Percentiles rank a stretch among this genome's conserved stretches.
phyloP scores from a whole-genome alignment of 2,113 vertebrate genomes.

The Lutjanus erythropterus region DNA sequence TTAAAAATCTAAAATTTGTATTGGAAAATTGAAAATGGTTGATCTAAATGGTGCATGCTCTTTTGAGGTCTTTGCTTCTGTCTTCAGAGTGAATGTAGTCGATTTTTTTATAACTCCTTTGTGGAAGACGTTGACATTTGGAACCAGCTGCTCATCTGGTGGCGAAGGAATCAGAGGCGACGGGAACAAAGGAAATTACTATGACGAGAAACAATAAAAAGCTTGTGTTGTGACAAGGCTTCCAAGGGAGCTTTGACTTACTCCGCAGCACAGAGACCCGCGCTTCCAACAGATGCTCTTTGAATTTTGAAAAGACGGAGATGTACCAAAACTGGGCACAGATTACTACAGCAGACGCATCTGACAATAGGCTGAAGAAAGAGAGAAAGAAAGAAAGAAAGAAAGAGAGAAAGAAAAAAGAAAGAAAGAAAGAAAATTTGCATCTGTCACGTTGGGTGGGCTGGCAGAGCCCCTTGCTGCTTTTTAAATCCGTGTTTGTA shows the following conservation, averaged over 20 bases:
- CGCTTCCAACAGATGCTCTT: constrained; percentile 23
- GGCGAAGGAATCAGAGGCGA: neutral
- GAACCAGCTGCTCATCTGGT: constrained; percentile 21
- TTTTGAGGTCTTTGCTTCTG: neutral
- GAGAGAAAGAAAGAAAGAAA: neutral
- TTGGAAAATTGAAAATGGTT: neutral
- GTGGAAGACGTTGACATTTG: neutral
- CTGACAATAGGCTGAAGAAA: constrained; percentile 17
- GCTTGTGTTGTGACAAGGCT: constrained; percentile 38
- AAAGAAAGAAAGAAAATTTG: constrained; percentile 7
- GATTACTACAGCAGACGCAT: constrained; percentile 1
- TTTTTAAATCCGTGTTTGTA: constrained; percentile 5
- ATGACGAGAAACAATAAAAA: constrained; percentile 22
- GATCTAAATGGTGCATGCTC: no score
- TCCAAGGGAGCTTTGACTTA: constrained; percentile 17
- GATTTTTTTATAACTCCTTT: neutral
- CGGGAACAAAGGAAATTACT: constrained; percentile 13
- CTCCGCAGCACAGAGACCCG: neutral
- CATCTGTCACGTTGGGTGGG: constrained; percentile 42
- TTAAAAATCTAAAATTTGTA: neutral
- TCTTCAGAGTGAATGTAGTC: neutral
- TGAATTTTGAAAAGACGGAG: constrained; percentile 28
- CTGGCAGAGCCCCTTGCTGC: neutral
- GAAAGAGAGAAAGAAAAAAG: neutral
- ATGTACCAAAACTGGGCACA: neutral